phyloP scores from a whole-genome alignment of 2,113 vertebrate species.

The Perccottus glenii region DNA sequence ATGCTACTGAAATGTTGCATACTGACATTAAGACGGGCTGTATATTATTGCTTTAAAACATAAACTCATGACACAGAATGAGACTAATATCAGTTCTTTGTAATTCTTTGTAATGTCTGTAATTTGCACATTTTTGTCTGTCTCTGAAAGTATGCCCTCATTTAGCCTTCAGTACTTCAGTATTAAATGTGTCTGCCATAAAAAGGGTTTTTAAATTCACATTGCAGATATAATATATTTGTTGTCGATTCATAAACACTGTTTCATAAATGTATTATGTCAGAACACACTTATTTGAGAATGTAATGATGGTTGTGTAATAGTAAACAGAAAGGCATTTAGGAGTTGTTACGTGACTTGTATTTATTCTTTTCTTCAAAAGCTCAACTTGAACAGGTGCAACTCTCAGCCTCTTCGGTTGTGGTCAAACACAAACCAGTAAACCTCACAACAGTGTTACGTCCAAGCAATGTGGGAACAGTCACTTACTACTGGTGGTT shows the following conservation, averaged over 20 bases:
- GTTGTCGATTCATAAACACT: neutral
- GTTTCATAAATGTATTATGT: neutral
- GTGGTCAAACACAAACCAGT: constrained; percentile 90
- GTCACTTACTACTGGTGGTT: constrained; percentile 95
- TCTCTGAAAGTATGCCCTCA: neutral
- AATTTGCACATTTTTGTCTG: neutral
- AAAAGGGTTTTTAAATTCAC: neutral
- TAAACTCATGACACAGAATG: constrained; percentile 1
- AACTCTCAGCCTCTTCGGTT: constrained; percentile 87
- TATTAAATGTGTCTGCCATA: neutral
- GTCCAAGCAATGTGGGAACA: constrained; percentile 88
- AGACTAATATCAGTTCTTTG: neutral
- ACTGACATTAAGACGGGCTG: no score
- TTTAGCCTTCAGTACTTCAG: neutral
- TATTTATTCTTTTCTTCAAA: constrained; percentile 23
- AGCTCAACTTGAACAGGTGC: constrained; percentile 91
- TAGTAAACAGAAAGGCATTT: neutral
- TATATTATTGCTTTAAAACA: neutral
- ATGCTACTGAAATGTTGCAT: no score
- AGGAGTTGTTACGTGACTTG: neutral
- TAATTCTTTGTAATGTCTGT: neutral
- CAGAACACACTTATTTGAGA: neutral
- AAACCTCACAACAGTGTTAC: constrained; percentile 85
- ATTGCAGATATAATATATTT: neutral
- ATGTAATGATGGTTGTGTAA: neutral